These are phyloP conservation scores for Ormia ochracea DNA, from an alignment of 2,888 invertebrate genomes.

Conservation along the genomic window DNA sequence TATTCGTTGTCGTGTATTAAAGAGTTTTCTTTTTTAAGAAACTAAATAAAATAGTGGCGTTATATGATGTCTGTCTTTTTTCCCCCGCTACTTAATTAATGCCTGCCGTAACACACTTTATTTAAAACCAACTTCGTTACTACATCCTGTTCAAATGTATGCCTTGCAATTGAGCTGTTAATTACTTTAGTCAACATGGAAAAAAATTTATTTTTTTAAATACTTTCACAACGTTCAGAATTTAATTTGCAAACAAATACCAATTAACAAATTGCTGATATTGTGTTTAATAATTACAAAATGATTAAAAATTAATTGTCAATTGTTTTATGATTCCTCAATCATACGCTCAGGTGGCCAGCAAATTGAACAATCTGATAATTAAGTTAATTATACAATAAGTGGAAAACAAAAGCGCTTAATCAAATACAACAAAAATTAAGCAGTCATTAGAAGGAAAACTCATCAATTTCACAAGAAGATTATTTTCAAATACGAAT, in stretches of 20 bases:
- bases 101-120: no score
- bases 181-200: not conserved
- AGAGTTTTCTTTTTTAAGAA: no score
- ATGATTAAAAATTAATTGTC: constrained; percentile 32
- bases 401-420: constrained; percentile 7
- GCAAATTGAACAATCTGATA: constrained; percentile 27
- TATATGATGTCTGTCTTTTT: no score
- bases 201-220: not conserved
- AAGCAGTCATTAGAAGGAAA: not conserved
- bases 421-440: constrained; percentile 13
- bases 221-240: not conserved
- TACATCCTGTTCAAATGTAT: no score
- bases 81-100: no score
- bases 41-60: no score
- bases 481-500: constrained; percentile 19
- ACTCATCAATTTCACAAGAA: constrained; percentile 20
- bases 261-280: constrained; percentile 13
- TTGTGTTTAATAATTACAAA: constrained; percentile 32
- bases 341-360: constrained; percentile 40
- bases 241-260: not conserved
- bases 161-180: no score
- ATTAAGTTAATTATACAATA: constrained; percentile 35
- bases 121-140: no score
- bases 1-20: no score
- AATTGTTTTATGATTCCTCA: constrained; percentile 2